A percentile compares a stretch with the other conserved stretches of the same genome.
Conservation (phyloP, 2,888 invertebrate species). For the Meghimatium bilineatum region DNA sequence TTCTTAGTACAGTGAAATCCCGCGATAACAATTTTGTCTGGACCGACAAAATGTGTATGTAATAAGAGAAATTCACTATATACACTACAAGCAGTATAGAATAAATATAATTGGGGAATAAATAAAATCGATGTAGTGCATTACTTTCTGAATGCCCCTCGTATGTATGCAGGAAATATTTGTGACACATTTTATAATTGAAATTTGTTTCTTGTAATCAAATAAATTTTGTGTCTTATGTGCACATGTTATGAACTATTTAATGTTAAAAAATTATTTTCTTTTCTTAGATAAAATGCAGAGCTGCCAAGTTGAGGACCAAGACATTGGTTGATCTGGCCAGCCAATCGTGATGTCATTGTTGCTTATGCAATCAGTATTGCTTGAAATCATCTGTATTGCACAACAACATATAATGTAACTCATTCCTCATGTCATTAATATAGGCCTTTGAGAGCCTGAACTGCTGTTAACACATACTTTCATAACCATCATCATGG, state of each 20-base stretch:
- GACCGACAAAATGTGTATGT: too few relatives aligned
- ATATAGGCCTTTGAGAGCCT: constrained; percentile 10
- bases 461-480: neutral
- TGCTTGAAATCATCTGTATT: neutral
- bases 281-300: neutral
- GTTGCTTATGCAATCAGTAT: neutral
- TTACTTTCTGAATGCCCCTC: too few relatives aligned
- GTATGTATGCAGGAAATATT: too few relatives aligned
- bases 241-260: neutral
- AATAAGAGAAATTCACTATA: too few relatives aligned
- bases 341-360: neutral
- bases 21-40: too few relatives aligned
- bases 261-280: neutral
- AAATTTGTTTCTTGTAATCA: too few relatives aligned
- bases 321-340: constrained; percentile 19
- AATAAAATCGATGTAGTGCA: too few relatives aligned
- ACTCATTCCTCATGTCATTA: neutral
- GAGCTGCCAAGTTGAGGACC: neutral
- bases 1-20: too few relatives aligned
- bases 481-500: constrained; percentile 55
- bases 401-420: constrained; percentile 16
- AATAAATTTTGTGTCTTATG: neutral
- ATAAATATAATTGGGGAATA: too few relatives aligned
- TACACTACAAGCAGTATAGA: too few relatives aligned
- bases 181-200: too few relatives aligned